A percentile compares a stretch with the other conserved stretches of the same genome.
phyloP scores from a whole-genome alignment of 2,888 invertebrate species.

The Stramonita haemastoma region DNA sequence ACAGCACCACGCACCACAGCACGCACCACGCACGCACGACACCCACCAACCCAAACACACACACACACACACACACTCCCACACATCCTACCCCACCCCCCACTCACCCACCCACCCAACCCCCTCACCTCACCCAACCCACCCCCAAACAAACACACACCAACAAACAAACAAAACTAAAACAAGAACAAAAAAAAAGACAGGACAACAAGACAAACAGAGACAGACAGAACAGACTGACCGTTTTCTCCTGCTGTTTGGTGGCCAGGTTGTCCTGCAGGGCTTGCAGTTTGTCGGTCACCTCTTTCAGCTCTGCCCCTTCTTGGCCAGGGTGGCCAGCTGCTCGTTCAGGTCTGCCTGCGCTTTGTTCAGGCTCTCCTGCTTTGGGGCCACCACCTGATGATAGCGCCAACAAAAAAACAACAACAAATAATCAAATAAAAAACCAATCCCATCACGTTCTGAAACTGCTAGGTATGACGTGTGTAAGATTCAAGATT shows the following conservation, averaged over 20 bases:
- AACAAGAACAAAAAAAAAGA: too few species aligned
- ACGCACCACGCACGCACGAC: not conserved
- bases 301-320: constrained; percentile 72
- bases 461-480: too few species aligned
- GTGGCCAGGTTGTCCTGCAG: constrained; percentile 71
- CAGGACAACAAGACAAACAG: not conserved
- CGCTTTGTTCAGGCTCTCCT: constrained; percentile 70
- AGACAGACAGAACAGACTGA: constrained; percentile 44
- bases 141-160: too few species aligned
- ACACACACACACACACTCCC: not conserved
- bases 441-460: too few species aligned
- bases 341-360: constrained; percentile 69
- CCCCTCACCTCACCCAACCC: too few species aligned
- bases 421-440: too few species aligned
- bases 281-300: constrained; percentile 72
- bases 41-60: not conserved
- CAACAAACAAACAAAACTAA: too few species aligned
- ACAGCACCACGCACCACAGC: not conserved
- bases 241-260: constrained; percentile 75
- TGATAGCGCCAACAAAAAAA: not conserved
- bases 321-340: constrained; percentile 71
- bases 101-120: not conserved
- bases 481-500: too few species aligned
- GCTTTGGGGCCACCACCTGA: constrained; percentile 76
- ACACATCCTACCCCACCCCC: not conserved